Evolutionary conservation across 2,888 invertebrate genomes (phyloP), one percentile per base, ranked within the genome.

Genomic region (Eugnorisma glareosa): DNA sequence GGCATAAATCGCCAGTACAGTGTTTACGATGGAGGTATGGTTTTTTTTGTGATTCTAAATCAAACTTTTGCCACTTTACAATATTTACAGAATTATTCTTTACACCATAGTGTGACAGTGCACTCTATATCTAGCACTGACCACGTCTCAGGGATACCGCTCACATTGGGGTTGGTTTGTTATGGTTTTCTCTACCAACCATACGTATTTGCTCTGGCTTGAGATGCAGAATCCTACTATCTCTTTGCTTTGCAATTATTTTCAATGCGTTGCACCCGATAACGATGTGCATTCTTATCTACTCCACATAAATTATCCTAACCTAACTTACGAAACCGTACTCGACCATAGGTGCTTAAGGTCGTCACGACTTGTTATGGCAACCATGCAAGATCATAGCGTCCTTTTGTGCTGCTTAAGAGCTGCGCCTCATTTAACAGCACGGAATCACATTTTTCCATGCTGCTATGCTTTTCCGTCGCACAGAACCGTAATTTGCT

Each of bases 11-110:
- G 64, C 96, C 96, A 28, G 97, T 97, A 84, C 95, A 94, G 90
- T 97, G 97, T 89, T 93, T 97, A 88, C 92, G 94, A 95, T 97
- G 97, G 97, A 97, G 96, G 97, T 97, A 93, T 80, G 93, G 15
- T 28, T 61, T 63, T 10, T 61, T 59, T 51, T 72, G 45, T 28
- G 21, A 51, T 71, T 70, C 24, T 57, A 15, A 40, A 37, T 61
- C n/a, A 51, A 57, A 8, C 31, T 81, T 13, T 54, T 45, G 10
- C 15, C 61, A 63, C 37, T 67, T 35, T 70, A n/a, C 15, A 31
- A 37, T n/a, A n/a, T 43, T 43, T 70, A 18, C 24, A n/a, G 45
- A 15, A 45, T n/a, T n/a, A 18, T 66, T 31, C 2, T 54, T 28
- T 24, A 28, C 10, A 57, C 21, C 45, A 67, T 59, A 48, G 15